These are phyloP conservation scores for Lasioglossum malachurum DNA, from an alignment of 2,888 invertebrate species.

Conservation along the genomic window DNA sequence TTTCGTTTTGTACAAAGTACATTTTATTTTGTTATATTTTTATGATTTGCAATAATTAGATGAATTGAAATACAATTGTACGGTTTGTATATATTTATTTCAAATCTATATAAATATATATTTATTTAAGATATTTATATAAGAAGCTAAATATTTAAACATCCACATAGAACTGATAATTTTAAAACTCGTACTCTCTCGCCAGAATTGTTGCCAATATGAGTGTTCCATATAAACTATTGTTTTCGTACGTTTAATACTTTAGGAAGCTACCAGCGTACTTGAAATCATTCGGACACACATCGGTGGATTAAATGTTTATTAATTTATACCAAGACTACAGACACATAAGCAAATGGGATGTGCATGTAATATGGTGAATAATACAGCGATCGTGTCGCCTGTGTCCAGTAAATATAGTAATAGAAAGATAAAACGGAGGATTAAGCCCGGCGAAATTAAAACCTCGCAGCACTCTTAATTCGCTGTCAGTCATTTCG, in stretches of 20 bases:
- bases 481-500: slow-evolving; percentile 22
- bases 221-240: no score
- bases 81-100: no score
- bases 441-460: slow-evolving; percentile 18
- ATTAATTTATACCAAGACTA: not conserved
- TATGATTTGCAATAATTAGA: not conserved
- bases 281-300: not conserved
- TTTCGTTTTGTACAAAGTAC: not conserved
- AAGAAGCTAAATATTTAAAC: no score
- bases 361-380: slow-evolving; percentile 24
- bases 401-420: slow-evolving; percentile 1
- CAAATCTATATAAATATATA: no score
- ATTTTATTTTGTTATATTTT: not conserved
- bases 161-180: no score
- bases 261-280: no score
- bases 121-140: no score
- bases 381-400: slow-evolving; percentile 20
- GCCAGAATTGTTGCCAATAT: no score
- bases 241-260: no score
- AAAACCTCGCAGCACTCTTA: not conserved
- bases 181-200: no score
- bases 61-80: no score
- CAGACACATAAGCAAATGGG: not conserved
- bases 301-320: not conserved
- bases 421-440: not conserved